These are phyloP conservation scores for Drosophila bipectinata DNA, from an alignment of 1,140 invertebrate species.

Conservation along the genomic window DNA sequence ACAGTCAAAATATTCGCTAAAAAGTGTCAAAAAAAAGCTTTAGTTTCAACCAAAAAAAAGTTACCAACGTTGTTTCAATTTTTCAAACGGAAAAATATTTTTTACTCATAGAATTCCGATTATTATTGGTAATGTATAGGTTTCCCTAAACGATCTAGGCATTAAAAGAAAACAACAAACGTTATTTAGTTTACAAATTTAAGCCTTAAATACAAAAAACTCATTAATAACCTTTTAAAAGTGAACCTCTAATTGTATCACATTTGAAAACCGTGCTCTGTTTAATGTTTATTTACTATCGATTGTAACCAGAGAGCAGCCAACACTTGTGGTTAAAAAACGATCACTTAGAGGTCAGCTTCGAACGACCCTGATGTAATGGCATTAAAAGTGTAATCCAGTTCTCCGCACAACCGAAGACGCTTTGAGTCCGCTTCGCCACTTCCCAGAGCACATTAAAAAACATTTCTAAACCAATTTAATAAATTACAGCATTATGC, in stretches of 20 bases:
- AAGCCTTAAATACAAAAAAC: no score
- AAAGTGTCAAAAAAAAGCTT: no score
- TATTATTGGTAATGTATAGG: no score
- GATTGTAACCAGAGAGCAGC: slow-evolving; percentile 23
- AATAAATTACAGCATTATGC: slow-evolving; percentile 47
- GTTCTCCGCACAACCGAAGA: slow-evolving; percentile 25
- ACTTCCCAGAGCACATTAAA: slow-evolving; percentile 36
- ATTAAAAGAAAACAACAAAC: no score
- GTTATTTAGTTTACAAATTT: neutral
- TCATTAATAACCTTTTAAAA: neutral
- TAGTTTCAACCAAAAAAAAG: no score
- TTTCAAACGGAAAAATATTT: no score
- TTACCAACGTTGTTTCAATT: no score
- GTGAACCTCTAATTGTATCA: neutral
- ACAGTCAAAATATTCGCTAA: no score
- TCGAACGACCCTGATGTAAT: slow-evolving; percentile 35
- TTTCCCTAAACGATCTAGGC: no score
- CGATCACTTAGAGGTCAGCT: slow-evolving; percentile 36
- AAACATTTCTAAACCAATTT: slow-evolving; percentile 52
- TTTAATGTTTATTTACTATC: slow-evolving; percentile 7
- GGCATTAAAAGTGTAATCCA: slow-evolving; percentile 25
- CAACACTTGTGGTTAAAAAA: slow-evolving; percentile 30
- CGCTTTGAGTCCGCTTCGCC: neutral
- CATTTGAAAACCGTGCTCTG: neutral
- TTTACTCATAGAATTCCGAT: no score